Evolutionary conservation across 2,888 invertebrate species (phyloP).

Genomic region (Malacosoma neustria): DNA sequence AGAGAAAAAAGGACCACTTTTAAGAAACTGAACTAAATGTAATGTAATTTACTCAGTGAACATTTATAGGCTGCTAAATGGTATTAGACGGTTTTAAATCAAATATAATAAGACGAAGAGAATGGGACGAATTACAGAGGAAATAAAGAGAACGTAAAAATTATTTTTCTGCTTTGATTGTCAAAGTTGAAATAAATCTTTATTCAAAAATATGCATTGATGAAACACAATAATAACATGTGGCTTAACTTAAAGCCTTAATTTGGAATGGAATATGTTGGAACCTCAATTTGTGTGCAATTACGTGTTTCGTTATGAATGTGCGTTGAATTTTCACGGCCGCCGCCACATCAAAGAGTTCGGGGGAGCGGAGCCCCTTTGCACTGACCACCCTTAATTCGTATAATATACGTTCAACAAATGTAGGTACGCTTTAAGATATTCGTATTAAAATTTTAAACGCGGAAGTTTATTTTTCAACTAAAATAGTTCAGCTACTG

Average conservation of each 20-base stretch:
- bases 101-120: too few relatives aligned
- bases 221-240: too few relatives aligned
- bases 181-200: too few relatives aligned
- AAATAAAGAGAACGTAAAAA: too few relatives aligned
- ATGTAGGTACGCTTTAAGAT: conserved; percentile 17
- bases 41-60: too few relatives aligned
- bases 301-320: conserved; percentile 51
- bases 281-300: conserved; percentile 36
- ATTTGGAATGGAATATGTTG: not conserved
- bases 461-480: not conserved
- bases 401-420: conserved; percentile 11
- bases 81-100: too few relatives aligned
- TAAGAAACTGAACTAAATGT: too few relatives aligned
- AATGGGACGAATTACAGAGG: too few relatives aligned
- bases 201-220: too few relatives aligned
- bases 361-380: conserved; percentile 25
- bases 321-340: conserved; percentile 63
- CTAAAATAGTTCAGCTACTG: not conserved
- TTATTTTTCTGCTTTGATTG: too few relatives aligned
- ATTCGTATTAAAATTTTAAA: conserved; percentile 2
- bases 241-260: not conserved
- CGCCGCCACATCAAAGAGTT: conserved; percentile 71
- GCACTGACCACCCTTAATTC: conserved; percentile 31
- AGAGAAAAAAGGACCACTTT: too few relatives aligned
- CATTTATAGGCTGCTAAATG: too few relatives aligned